phyloP scores from a whole-genome alignment of 2,113 vertebrate genomes.

The Sinocyclocheilus grahami region DNA sequence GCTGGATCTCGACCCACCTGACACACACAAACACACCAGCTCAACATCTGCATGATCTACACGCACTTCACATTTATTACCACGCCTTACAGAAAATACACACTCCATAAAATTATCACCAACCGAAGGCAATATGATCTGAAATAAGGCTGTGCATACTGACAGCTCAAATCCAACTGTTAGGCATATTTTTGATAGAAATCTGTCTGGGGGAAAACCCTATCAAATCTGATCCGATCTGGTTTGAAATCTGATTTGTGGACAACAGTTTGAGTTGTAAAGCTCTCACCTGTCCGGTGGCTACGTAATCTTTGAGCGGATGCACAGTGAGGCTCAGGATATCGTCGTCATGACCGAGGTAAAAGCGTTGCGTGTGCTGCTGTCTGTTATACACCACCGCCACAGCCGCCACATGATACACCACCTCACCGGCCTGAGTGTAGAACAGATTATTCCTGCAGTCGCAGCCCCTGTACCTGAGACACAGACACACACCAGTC shows the following conservation, averaged over 20 bases:
- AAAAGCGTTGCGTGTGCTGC: conserved; percentile 90
- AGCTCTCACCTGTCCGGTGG: conserved; percentile 86
- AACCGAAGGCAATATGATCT: neutral
- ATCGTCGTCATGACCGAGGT: conserved; percentile 94
- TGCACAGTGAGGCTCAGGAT: conserved; percentile 91
- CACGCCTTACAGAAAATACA: neutral
- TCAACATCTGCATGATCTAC: neutral
- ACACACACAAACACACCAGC: neutral
- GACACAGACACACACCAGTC: conserved; percentile 39
- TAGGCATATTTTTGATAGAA: no score
- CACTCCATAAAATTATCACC: neutral
- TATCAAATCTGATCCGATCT: no score
- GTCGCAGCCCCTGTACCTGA: conserved; percentile 93
- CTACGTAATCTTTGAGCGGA: conserved; percentile 90
- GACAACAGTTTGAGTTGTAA: neutral
- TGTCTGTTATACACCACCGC: conserved; percentile 87
- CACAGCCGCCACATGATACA: conserved; percentile 93
- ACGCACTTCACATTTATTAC: neutral
- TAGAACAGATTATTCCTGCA: conserved; percentile 97
- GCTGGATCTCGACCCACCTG: conserved; percentile 95
- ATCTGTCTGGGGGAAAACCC: no score
- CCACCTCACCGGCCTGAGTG: conserved; percentile 90
- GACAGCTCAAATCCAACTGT: neutral
- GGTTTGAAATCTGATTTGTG: neutral
- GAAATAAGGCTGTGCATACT: neutral